phyloP scores from a whole-genome alignment of 2,888 invertebrate species.

The Mesorhabditis spiculigera region DNA sequence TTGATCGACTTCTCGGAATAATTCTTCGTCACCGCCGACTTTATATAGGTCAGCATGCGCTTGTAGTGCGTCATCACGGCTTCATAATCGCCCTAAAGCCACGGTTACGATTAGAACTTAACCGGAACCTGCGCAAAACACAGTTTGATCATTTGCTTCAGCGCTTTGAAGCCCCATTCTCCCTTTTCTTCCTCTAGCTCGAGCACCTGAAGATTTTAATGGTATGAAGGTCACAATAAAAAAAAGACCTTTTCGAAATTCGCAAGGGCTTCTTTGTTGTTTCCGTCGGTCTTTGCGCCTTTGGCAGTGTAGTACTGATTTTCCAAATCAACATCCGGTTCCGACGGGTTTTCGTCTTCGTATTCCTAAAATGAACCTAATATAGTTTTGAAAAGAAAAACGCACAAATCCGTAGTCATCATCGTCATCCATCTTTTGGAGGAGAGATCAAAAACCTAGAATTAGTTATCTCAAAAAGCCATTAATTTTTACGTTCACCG shows the following conservation, averaged over 20 bases:
- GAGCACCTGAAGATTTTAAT: constrained; percentile 67
- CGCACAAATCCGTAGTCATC: constrained; percentile 57
- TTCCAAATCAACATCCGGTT: constrained; percentile 97
- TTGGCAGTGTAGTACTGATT: constrained; percentile 99
- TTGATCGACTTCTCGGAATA: constrained; percentile 99
- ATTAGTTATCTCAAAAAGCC: neutral
- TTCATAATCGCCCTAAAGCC: constrained; percentile 76
- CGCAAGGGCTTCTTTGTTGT: constrained; percentile 82
- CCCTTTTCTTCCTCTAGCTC: constrained; percentile 97
- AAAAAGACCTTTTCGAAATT: constrained; percentile 70
- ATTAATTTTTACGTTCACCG: neutral
- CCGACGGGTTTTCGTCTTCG: constrained; percentile 96
- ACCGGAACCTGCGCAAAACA: constrained; percentile 87
- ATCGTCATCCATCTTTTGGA: constrained; percentile 56
- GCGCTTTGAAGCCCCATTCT: constrained; percentile 99
- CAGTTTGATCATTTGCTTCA: constrained; percentile 99
- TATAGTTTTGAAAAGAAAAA: constrained; percentile 14
- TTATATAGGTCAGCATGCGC: constrained; percentile 92
- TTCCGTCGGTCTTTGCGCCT: constrained; percentile 86
- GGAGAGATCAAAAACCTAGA: constrained; percentile 29
- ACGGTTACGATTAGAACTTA: neutral
- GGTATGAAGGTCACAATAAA: neutral
- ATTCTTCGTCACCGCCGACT: constrained; percentile 96
- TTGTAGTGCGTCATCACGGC: constrained; percentile 95
- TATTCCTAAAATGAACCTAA: constrained; percentile 71